Base-by-base conservation (phyloP, 2,888 invertebrate genomes). In the Xestia sexstrigata region DNA sequence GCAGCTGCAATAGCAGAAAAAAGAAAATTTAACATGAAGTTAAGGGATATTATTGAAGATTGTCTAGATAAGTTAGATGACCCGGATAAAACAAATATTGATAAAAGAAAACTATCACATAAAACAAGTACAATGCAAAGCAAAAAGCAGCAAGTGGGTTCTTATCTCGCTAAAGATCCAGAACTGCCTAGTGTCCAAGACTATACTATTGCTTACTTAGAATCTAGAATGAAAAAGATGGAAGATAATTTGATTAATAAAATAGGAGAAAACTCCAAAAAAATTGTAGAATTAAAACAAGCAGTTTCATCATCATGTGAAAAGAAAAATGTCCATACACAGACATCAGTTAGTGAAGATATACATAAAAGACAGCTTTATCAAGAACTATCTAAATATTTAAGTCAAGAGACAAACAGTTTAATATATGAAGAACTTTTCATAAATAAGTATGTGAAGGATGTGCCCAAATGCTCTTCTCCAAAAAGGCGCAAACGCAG, bases 371-470 rank as follows among this genome's bases (percentile, higher is more conserved):
- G 90, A 82, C 90, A 92, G 47, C 88, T 96, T 0, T 96, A 93
- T 82, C 85, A 93, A 69, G 95, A 96, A 90, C 93, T 96, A 86
- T 95, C 96, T 6, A 90, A 93, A 82, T 96, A 91, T 91, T 90
- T 96, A 75, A 95, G 93, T 78, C 90, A 94, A 45, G 89, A 90
- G 71, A 86, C 93, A 20, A 96, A 94, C 78, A 95, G 92, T 88
- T 85, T 92, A 81, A 74, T 96, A 66, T 96, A 94, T 90, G 96
- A 96, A 89, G 96, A 96, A 89, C 91, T 96, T 45, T 96, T 96
- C 83, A 91, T 95, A 60, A 93, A 94, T 88, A 93, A 93, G 83
- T 93, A 82, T 90, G 81, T 84, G 62, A 82, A 88, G 60, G 87
- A 87, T 39, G 52, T 74, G 62, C 49, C 84, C 26, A 79, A 82